These are phyloP conservation scores for Tanytarsus gracilentus DNA, from an alignment of 2,888 invertebrate species.

Conservation along the genomic window DNA sequence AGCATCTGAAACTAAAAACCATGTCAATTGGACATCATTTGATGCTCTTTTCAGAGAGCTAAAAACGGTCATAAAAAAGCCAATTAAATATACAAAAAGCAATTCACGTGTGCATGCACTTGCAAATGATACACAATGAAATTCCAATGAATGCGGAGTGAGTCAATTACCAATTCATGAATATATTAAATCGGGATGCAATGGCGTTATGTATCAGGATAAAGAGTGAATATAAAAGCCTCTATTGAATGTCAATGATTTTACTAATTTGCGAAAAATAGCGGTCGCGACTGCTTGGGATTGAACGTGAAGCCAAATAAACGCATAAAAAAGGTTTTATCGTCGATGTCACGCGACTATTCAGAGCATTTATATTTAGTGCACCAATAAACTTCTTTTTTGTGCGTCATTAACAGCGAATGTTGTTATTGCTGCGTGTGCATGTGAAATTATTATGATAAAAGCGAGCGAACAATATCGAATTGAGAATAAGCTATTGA, in stretches of 20 bases:
- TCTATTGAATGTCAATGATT: slow-evolving; percentile 7
- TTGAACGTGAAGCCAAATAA: neutral
- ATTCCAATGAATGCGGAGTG: neutral
- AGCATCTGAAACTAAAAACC: too few relatives aligned
- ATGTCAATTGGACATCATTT: too few relatives aligned
- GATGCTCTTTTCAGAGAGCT: too few relatives aligned
- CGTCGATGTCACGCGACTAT: slow-evolving; percentile 5
- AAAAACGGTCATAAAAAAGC: neutral
- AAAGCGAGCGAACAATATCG: too few relatives aligned
- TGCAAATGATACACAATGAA: slow-evolving; percentile 21
- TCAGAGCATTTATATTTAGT: slow-evolving; percentile 9
- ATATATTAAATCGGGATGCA: slow-evolving; percentile 4
- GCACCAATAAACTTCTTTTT: slow-evolving; percentile 6
- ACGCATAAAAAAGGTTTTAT: neutral
- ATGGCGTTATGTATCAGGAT: neutral
- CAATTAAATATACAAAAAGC: slow-evolving; percentile 2
- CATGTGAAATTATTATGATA: too few relatives aligned
- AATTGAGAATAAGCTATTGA: too few relatives aligned
- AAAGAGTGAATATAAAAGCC: too few relatives aligned
- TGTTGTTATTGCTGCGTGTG: neutral
- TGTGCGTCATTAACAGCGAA: slow-evolving; percentile 7
- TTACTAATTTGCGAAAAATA: slow-evolving; percentile 1
- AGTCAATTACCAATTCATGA: slow-evolving; percentile 27
- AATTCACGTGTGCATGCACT: neutral
- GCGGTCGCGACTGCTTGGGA: neutral